A percentile compares a stretch with the other conserved stretches of the same genome.
Conservation (phyloP, 1,140 invertebrate genomes). For the Arctopsyche grandis region DNA sequence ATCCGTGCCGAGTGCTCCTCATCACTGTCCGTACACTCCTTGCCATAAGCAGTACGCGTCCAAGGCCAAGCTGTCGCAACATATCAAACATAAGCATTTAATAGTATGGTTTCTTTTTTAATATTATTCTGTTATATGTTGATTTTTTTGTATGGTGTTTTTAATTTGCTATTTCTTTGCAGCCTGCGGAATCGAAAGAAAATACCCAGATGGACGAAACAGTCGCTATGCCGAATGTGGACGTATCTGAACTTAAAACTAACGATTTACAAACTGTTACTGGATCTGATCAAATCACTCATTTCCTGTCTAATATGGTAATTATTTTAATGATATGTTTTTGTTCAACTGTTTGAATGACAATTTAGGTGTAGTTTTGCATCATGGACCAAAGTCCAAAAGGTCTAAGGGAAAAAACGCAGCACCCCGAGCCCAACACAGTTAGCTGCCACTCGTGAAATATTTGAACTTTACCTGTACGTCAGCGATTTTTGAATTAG, state of each 20-base stretch:
- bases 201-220: constrained; percentile 15
- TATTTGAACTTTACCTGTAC: too few species aligned
- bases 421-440: too few species aligned
- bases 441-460: too few species aligned
- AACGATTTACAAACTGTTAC: not conserved
- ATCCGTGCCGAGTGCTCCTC: constrained; percentile 77
- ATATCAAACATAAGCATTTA: constrained; percentile 60
- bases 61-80: constrained; percentile 83
- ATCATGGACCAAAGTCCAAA: too few species aligned
- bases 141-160: not conserved
- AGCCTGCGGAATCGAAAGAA: constrained; percentile 36
- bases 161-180: constrained; percentile 7
- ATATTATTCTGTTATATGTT: not conserved
- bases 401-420: too few species aligned
- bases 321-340: not conserved
- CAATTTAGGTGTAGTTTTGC: too few species aligned
- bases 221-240: not conserved
- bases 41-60: constrained; percentile 88
- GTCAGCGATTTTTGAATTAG: too few species aligned
- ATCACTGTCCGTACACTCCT: constrained; percentile 74
- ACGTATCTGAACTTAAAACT: not conserved
- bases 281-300: constrained; percentile 12
- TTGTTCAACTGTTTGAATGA: too few species aligned
- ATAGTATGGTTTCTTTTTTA: constrained; percentile 3
- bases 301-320: constrained; percentile 13